A percentile compares a stretch with the other conserved stretches of the same genome.
phyloP scores from a whole-genome alignment of 2,797 vertebrate species.

The Hephaestus fuliginosus region DNA sequence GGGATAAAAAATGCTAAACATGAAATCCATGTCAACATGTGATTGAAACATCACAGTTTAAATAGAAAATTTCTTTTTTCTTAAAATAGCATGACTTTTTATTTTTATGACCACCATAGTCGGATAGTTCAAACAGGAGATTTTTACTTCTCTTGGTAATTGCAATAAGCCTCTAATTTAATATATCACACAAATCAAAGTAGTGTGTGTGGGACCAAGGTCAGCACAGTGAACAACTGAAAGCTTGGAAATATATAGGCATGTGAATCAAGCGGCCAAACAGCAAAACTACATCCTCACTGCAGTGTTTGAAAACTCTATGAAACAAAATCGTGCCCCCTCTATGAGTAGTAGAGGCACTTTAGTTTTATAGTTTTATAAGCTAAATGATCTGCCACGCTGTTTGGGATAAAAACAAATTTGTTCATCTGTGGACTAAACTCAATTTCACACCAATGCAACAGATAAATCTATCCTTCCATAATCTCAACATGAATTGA shows the following conservation, averaged over 20 bases:
- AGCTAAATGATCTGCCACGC: conserved; percentile 17
- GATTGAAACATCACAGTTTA: conserved; percentile 13
- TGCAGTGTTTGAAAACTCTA: conserved; percentile 1
- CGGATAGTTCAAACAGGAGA: conserved; percentile 16
- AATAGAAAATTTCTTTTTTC: not conserved
- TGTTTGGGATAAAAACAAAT: conserved; percentile 43
- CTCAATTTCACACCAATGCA: not conserved
- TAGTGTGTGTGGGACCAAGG: not conserved
- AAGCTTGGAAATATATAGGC: conserved; percentile 11
- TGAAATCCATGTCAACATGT: not conserved
- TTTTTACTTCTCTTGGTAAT: conserved; percentile 18
- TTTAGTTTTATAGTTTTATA: conserved; percentile 2
- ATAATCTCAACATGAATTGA: conserved; percentile 29
- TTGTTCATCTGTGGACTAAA: conserved; percentile 35
- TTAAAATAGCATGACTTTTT: not conserved
- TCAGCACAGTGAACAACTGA: not conserved
- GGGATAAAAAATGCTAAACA: conserved; percentile 5
- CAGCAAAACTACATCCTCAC: not conserved
- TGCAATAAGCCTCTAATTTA: conserved; percentile 9
- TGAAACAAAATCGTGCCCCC: not conserved
- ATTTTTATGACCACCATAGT: not conserved
- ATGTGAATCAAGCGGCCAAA: not conserved
- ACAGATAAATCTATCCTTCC: conserved; percentile 21
- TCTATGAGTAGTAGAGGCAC: not conserved
- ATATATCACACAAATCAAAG: conserved; percentile 23